phyloP scores from a whole-genome alignment of 2,113 vertebrate species.

The Rhadina sibilatrix region DNA sequence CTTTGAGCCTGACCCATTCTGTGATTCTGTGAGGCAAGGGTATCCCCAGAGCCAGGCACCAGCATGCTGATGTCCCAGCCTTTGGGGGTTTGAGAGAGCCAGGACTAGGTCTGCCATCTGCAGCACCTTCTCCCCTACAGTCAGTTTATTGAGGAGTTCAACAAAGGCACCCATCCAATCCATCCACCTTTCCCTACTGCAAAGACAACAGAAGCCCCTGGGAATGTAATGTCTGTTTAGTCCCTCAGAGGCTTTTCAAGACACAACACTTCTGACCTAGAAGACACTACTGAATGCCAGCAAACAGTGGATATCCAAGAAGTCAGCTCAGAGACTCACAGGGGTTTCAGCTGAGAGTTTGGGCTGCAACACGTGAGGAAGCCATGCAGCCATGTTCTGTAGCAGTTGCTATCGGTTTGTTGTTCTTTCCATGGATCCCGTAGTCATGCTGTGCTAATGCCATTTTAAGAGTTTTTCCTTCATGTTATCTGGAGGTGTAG shows the following conservation, averaged over 20 bases:
- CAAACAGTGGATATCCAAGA: accelerated
- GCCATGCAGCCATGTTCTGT: accelerated
- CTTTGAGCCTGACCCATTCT: background rate
- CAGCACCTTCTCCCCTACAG: background rate
- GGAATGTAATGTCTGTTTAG: accelerated
- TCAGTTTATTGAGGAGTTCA: background rate
- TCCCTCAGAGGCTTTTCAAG: no score
- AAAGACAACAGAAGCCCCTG: accelerated
- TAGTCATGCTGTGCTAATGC: background rate
- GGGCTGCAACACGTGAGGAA: accelerated
- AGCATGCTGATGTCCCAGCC: accelerated
- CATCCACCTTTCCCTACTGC: background rate
- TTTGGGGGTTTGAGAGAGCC: no score
- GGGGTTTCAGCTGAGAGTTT: background rate
- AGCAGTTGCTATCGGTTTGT: no score
- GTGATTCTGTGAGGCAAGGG: background rate
- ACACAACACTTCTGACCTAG: accelerated
- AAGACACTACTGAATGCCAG: accelerated
- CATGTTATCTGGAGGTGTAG: background rate
- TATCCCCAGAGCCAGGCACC: background rate
- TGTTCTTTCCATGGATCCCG: background rate
- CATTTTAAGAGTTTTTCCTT: background rate
- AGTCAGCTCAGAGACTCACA: accelerated
- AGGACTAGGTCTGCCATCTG: background rate
- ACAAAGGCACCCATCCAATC: background rate